These are phyloP conservation scores for Caenorhabditis brenneri DNA, from an alignment of 1,140 invertebrate genomes.

Conservation along the genomic window DNA sequence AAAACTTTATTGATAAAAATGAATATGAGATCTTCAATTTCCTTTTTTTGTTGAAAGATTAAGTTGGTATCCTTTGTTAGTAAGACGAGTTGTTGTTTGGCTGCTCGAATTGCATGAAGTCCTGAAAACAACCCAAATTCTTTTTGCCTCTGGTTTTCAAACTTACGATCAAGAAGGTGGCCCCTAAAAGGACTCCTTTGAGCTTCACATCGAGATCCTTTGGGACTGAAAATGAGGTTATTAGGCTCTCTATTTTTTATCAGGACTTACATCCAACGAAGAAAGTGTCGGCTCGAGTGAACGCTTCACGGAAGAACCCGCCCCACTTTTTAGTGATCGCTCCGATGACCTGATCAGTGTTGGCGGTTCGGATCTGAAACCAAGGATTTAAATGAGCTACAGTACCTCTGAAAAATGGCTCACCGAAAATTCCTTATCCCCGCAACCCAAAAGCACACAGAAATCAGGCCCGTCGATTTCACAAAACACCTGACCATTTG, in stretches of 20 bases:
- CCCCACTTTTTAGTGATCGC: background rate
- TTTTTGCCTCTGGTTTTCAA: background rate
- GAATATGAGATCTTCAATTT: too few relatives aligned
- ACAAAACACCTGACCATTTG: background rate
- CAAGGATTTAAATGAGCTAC: background rate
- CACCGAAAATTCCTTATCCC: background rate
- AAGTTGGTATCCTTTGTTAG: too few relatives aligned
- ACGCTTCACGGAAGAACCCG: background rate
- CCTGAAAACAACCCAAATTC: background rate
- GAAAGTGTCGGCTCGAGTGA: background rate
- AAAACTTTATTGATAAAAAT: too few relatives aligned
- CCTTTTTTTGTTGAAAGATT: too few relatives aligned
- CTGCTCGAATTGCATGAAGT: constrained; percentile 19
- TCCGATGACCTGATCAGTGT: background rate
- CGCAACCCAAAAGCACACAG: background rate
- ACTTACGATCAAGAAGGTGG: background rate
- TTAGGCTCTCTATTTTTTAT: too few relatives aligned
- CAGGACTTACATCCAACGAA: background rate
- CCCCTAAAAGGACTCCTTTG: background rate
- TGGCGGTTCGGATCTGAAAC: background rate
- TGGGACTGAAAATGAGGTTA: background rate
- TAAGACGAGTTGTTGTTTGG: background rate
- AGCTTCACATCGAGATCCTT: background rate
- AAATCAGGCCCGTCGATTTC: background rate
- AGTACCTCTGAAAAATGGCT: background rate